Evolutionary conservation across 1,140 invertebrate species (phyloP), one percentile per base, ranked within the genome.

Genomic region (Drosophila sp.): DNA sequence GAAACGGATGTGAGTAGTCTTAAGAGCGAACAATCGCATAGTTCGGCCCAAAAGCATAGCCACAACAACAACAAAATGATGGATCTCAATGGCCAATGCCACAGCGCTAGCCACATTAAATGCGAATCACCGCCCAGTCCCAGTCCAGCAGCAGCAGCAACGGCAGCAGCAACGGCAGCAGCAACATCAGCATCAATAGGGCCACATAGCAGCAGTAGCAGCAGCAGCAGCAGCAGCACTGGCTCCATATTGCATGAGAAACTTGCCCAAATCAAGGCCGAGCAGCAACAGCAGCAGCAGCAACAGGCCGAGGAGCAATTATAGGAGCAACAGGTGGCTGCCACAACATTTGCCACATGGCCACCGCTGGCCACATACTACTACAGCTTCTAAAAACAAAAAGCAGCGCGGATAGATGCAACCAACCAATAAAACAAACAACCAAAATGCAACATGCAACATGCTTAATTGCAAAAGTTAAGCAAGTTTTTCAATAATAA

Each of bases 221-320:
- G 32, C 17, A 35, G 57, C 32, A 60, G 30, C 8, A 38, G 57
- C 57, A 38, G 33, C 47, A 23, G n/a, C 60, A 44, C 10, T 10
- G 40, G 60, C 7, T 89, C 87, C 40, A 91, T 91, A 66, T 50
- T 91, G 62, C 90, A 91, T 40, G 90, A 91, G 66, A 91, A 91
- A 68, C 82, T 91, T 72, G 90, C 90, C n/a, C 90, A 91, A 75
- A 91, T 91, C 66, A 91, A 91, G 73, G 80, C 90, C 68, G 90
- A 91, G 62, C 90, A 85, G 58, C 68, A 55, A 56, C 76, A 84
- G 11, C 68, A 89, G 6, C 23, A 47, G 7, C 44, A 47, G 44
- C 84, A 84, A 66, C 67, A 70, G 58, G 58, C 23, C 44, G 44
- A 50, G 55, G 66, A 86, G 57, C 82, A 90, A 62, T 91, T 91